These are phyloP conservation scores for Andricus curvator DNA, from an alignment of 2,888 invertebrate species.

Conservation along the genomic window DNA sequence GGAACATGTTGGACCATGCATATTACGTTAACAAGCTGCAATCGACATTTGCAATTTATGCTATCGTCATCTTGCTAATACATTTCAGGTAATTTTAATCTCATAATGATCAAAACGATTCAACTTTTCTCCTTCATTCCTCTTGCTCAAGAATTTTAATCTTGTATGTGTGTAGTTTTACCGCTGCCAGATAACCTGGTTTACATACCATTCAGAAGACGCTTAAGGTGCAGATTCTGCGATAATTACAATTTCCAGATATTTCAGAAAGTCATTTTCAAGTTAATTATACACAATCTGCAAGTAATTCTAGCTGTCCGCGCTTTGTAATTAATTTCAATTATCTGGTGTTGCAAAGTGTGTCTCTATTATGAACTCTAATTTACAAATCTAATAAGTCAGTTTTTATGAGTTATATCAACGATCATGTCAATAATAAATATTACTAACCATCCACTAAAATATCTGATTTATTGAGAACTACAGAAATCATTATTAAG, in stretches of 20 bases:
- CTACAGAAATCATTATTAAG: no score
- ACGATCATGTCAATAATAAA: neutral
- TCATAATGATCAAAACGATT: neutral
- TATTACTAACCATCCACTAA: no score
- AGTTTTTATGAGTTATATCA: neutral
- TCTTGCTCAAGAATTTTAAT: neutral
- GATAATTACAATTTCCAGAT: neutral
- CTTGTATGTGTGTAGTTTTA: neutral
- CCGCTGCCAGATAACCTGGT: neutral
- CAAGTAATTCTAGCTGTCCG: neutral
- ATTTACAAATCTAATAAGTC: neutral
- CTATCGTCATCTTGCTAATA: conserved; percentile 16
- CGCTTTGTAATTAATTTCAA: neutral
- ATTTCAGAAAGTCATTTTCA: neutral
- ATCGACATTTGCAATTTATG: conserved; percentile 23
- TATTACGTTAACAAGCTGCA: conserved; percentile 8
- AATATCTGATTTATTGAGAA: no score
- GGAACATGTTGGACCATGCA: conserved; percentile 17
- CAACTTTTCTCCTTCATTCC: neutral
- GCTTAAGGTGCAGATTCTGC: conserved; percentile 3
- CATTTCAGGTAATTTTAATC: neutral
- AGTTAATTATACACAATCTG: neutral
- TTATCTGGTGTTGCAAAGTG: neutral
- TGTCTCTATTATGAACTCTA: neutral
- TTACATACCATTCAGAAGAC: conserved; percentile 7